These are phyloP conservation scores for Colossoma macropomum DNA, from an alignment of 2,113 vertebrate genomes.

Conservation along the genomic window DNA sequence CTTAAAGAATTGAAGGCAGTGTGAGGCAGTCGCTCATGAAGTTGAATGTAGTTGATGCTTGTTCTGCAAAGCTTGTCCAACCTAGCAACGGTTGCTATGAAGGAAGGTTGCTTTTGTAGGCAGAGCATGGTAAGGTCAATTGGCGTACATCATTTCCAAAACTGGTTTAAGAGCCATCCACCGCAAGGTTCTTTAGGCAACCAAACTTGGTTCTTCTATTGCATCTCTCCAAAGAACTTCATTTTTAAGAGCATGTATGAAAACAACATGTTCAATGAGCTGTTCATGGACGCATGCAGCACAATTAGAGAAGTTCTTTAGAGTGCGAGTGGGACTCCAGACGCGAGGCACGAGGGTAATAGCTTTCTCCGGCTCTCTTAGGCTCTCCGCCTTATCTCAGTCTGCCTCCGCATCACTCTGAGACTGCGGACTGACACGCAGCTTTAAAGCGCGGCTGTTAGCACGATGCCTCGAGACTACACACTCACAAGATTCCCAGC, in stretches of 20 bases:
- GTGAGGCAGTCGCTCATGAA: no score
- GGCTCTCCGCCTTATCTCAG: slow-evolving; percentile 33
- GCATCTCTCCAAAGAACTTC: no score
- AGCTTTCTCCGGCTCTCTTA: background rate
- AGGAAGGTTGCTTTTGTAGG: no score
- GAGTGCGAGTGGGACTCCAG: background rate
- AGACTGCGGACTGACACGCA: slow-evolving; percentile 43
- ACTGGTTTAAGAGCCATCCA: no score
- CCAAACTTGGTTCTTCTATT: no score
- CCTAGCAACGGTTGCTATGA: no score
- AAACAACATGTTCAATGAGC: background rate
- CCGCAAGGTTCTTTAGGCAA: no score
- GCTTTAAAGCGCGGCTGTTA: slow-evolving; percentile 44
- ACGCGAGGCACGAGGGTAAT: slow-evolving; percentile 5
- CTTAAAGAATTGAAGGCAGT: no score
- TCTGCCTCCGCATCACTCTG: slow-evolving; percentile 1
- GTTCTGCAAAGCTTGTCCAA: no score
- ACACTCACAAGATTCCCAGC: slow-evolving; percentile 20
- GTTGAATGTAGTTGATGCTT: no score
- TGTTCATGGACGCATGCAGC: background rate
- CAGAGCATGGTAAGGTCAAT: no score
- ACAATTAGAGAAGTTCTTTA: slow-evolving; percentile 9
- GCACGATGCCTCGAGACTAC: slow-evolving; percentile 26
- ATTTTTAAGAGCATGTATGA: background rate
- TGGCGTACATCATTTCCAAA: no score